These are phyloP conservation scores for Lethenteron reissneri DNA, from an alignment of 2,113 vertebrate species.

Conservation along the genomic window DNA sequence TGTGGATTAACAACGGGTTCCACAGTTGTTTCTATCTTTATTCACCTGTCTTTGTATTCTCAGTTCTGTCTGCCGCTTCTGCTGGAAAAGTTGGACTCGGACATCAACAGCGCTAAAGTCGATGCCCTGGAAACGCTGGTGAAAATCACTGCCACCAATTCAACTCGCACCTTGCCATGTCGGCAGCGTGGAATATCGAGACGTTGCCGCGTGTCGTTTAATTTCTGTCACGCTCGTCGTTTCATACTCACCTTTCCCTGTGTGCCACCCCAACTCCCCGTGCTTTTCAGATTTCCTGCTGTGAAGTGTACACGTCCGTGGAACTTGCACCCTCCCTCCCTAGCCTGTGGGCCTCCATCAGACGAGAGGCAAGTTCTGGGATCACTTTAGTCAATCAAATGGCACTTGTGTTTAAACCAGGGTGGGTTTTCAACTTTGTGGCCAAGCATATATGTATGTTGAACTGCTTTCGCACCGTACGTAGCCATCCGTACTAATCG, in stretches of 20 bases:
- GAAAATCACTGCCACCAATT: constrained; percentile 14
- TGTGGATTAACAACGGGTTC: no score
- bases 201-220: no score
- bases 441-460: no score
- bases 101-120: constrained; percentile 63
- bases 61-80: constrained; percentile 77
- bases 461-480: no score
- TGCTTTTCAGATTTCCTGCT: constrained; percentile 36
- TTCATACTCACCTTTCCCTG: no score
- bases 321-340: constrained; percentile 74
- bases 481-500: no score
- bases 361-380: constrained; percentile 48
- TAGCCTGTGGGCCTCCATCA: constrained; percentile 70
- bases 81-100: constrained; percentile 86
- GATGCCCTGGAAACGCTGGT: constrained; percentile 85
- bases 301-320: constrained; percentile 44
- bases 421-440: no score
- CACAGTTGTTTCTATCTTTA: not conserved
- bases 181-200: not conserved
- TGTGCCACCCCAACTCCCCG: no score
- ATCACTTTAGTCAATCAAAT: not conserved
- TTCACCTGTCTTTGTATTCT: not conserved
- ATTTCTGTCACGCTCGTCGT: no score
- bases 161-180: no score
- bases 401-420: constrained; percentile 9